Evolutionary conservation across 2,888 invertebrate species (phyloP), one percentile per base, ranked within the genome.

Genomic region (Eristalis arbustorum): DNA sequence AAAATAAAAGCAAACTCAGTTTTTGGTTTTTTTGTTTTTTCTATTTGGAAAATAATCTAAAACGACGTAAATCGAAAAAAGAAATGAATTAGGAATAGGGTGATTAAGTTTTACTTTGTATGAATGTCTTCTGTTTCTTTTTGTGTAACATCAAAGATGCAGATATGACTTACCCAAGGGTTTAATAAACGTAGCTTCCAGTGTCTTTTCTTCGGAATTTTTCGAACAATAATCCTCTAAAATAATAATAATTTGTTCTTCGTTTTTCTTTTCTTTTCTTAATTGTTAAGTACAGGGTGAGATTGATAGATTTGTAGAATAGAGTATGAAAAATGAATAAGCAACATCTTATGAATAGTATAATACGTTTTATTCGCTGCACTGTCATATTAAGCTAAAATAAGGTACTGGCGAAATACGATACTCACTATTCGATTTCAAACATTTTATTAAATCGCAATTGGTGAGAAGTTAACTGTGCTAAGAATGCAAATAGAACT

Each of bases 41-140:
- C 87, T 83, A 83, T 87, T 87, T 83, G 87, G 87, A 73, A 37
- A 87, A 87, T 83, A 87, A 64, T 87, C 87, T 87, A 83, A 75
- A 42, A 42, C 69, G 64, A 78, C 23, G 74, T 62, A 75, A 75
- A 56, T 37, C n/a, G 67, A 56, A 66, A 78, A 18, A 59, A 72
- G 68, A 71, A 71, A 77, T 61, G 69, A 71, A 82, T 82, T 85
- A 82, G 85, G 84, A 37, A 59, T 68, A 69, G 18, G 76, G 76
- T 63, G 62, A 73, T 72, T 42, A 3, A 73, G 66, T 85, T 71
- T 85, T 74, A 77, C 56, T 78, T 73, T 82, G 73, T 82, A 66
- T 22, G 37, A 73, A 34, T 81, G 74, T 72, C 57, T 81, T 71
- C 63, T 42, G 75, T 80, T 74, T 78, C 42, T 73, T 49, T 64